phyloP scores from a whole-genome alignment of 2,888 invertebrate genomes.

The Amorpha juglandis region DNA sequence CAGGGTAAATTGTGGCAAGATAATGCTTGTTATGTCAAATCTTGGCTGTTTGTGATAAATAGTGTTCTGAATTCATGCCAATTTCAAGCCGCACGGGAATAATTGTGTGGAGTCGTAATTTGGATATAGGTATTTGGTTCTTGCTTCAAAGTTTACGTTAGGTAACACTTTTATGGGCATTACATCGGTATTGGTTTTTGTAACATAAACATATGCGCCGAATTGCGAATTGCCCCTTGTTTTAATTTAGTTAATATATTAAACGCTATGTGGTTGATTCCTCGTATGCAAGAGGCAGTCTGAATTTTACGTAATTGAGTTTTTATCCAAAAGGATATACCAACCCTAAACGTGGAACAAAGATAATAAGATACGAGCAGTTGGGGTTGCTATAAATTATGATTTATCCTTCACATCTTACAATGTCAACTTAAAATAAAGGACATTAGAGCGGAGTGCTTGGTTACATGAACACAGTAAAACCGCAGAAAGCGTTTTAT shows the following conservation, averaged over 20 bases:
- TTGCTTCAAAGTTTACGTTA: not conserved
- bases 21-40: not conserved
- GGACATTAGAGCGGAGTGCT: conserved; percentile 1
- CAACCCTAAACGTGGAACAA: no score
- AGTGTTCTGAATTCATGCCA: not conserved
- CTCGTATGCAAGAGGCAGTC: no score
- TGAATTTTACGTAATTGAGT: no score
- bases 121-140: not conserved
- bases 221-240: no score
- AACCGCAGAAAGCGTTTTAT: conserved; percentile 27
- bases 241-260: no score
- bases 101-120: not conserved
- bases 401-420: not conserved
- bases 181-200: no score
- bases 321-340: no score
- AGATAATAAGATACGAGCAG: no score
- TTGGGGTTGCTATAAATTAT: not conserved
- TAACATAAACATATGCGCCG: no score
- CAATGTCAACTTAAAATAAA: not conserved
- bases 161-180: no score
- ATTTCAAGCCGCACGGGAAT: not conserved
- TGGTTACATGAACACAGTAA: not conserved
- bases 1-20: not conserved
- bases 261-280: no score
- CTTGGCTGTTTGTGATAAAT: not conserved